A percentile compares a stretch with the other conserved stretches of the same genome.
Evolutionary conservation across 2,113 vertebrate genomes (phyloP).

Genomic region (human (Homo sapiens)): DNA sequence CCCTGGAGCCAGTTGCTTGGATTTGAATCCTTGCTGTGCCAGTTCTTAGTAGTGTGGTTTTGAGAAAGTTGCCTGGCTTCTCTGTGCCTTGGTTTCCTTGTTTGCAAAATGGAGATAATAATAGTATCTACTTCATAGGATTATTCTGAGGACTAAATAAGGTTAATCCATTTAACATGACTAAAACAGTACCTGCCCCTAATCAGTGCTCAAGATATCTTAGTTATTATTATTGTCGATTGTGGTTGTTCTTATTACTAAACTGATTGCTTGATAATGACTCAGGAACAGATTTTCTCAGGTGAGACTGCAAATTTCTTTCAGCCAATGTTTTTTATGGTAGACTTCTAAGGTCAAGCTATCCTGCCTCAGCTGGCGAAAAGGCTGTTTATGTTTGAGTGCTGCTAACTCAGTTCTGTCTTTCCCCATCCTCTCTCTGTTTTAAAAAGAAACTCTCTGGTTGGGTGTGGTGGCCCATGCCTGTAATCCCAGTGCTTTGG

Average conservation of each 20-base stretch:
- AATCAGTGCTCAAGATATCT: not conserved
- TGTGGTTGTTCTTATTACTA: not conserved
- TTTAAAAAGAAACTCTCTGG: not conserved
- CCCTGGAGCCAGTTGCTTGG: not conserved
- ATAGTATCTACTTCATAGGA: not conserved
- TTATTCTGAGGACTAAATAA: not conserved
- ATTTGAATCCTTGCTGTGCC: not conserved
- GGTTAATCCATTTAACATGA: not conserved
- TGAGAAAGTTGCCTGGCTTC: not conserved
- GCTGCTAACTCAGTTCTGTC: not conserved
- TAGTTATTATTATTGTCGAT: not conserved
- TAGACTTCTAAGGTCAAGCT: not conserved
- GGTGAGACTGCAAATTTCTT: not conserved
- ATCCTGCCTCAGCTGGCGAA: not conserved
- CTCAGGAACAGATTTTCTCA: not conserved
- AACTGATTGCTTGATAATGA: not conserved
- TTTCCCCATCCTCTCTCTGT: not conserved
- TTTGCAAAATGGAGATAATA: not conserved
- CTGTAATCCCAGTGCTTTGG: too few relatives aligned
- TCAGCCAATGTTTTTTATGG: not conserved
- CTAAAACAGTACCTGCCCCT: not conserved
- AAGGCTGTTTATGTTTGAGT: not conserved
- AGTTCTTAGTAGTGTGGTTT: not conserved
- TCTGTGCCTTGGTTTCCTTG: not conserved
- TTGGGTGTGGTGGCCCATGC: too few relatives aligned